A percentile compares a stretch with the other conserved stretches of the same genome.
These are phyloP conservation scores for Ferdinandea cuprea DNA, from an alignment of 2,888 invertebrate species.

Conservation along the genomic window DNA sequence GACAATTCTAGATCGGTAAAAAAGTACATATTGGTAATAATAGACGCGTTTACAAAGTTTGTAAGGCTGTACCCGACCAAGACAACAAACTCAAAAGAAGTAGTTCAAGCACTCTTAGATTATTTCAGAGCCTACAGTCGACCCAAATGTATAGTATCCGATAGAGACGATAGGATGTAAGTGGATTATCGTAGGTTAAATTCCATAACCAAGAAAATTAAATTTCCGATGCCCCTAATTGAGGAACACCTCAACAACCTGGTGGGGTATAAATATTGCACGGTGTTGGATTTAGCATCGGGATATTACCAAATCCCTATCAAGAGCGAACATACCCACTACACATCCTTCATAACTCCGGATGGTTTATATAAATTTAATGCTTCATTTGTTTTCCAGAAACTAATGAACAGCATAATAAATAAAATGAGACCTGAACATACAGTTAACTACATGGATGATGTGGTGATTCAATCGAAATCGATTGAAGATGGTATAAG, in stretches of 20 bases:
- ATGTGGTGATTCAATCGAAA: conserved; percentile 15
- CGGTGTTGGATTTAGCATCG: conserved; percentile 11
- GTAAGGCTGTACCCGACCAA: conserved; percentile 11
- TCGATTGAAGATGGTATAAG: not conserved
- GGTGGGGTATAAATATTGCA: not conserved
- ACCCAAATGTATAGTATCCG: conserved; percentile 1
- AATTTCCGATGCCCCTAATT: conserved; percentile 10
- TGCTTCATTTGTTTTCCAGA: conserved; percentile 20
- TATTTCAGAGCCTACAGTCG: conserved; percentile 29
- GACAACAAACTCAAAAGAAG: conserved; percentile 14
- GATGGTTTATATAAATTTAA: conserved; percentile 38
- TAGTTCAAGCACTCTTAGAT: no score
- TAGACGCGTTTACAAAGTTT: conserved; percentile 28
- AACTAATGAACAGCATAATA: not conserved
- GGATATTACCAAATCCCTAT: conserved; percentile 28
- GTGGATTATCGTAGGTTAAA: conserved; percentile 15
- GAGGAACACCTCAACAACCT: conserved; percentile 16
- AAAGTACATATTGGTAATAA: not conserved
- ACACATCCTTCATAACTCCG: conserved; percentile 20
- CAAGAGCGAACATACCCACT: conserved; percentile 2
- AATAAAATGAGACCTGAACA: conserved; percentile 15
- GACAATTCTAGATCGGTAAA: conserved; percentile 5
- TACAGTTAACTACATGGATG: conserved; percentile 18
- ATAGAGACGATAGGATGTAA: conserved; percentile 23
- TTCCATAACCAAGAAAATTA: conserved; percentile 2